Evolutionary conservation across 1,140 invertebrate genomes (phyloP).

Genomic region (Odontomachus brunneus): DNA sequence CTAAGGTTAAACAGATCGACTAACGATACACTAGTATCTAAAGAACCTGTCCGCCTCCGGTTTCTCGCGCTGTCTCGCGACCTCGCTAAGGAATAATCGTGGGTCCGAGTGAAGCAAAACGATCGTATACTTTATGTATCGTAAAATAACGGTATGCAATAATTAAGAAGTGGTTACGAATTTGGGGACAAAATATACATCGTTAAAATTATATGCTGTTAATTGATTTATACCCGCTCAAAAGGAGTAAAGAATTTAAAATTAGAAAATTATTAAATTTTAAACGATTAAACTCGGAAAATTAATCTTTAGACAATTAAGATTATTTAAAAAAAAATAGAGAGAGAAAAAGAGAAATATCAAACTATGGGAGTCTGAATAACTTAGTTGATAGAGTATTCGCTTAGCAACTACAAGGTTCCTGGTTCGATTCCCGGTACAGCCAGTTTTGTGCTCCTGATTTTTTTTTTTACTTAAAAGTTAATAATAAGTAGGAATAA

Average conservation of each 20-base stretch:
- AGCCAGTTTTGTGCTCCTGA: no score
- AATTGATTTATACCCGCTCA: background rate
- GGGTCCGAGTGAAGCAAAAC: background rate
- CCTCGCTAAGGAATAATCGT: background rate
- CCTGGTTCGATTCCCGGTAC: no score
- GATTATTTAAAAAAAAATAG: no score
- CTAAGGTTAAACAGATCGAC: conserved; percentile 7
- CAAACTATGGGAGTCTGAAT: no score
- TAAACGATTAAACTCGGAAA: background rate
- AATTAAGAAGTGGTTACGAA: conserved; percentile 1
- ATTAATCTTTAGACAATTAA: background rate
- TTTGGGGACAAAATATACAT: background rate
- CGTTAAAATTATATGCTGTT: background rate
- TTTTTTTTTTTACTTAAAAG: no score
- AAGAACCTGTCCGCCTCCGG: conserved; percentile 1
- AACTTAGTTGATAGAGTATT: no score
- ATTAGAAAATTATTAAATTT: background rate
- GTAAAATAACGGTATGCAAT: conserved; percentile 1
- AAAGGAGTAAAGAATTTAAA: no score
- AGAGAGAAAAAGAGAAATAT: no score
- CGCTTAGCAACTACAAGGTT: no score
- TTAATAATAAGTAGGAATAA: background rate
- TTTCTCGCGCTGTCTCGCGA: background rate
- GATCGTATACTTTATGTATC: background rate
- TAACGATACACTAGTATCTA: background rate